Conservation (phyloP, 2,888 invertebrate genomes). For the Andrena hattorfiana region DNA sequence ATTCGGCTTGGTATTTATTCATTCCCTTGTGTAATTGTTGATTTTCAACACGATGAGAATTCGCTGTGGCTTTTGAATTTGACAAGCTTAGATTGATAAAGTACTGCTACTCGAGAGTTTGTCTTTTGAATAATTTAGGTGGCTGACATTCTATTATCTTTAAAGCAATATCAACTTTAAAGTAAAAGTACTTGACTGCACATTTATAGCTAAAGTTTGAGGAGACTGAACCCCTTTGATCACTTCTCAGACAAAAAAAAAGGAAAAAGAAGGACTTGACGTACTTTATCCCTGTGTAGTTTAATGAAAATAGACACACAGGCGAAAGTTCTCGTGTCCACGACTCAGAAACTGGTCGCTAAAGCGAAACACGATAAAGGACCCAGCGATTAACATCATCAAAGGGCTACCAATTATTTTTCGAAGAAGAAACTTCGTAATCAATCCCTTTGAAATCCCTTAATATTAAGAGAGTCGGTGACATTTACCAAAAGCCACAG, state of each 20-base stretch:
- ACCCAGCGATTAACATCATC: constrained; percentile 1
- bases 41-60: background rate
- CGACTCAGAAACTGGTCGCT: background rate
- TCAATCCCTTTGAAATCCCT: constrained; percentile 12
- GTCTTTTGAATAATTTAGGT: constrained; percentile 11
- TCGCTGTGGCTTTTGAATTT: constrained; percentile 9
- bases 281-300: background rate
- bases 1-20: background rate
- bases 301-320: background rate
- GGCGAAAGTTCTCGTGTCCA: background rate
- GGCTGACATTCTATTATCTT: constrained; percentile 1
- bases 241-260: background rate
- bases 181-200: background rate
- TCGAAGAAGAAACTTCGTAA: background rate
- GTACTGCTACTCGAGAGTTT: background rate
- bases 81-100: constrained; percentile 17
- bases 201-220: background rate
- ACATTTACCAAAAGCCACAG: background rate
- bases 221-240: background rate
- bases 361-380: background rate
- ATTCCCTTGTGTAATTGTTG: too few species aligned
- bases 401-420: constrained; percentile 8
- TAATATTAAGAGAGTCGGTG: background rate
- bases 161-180: constrained; percentile 6
- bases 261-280: background rate